A percentile compares a stretch with the other conserved stretches of the same genome.
Conservation (phyloP, 2,797 vertebrate genomes). For the Tauraco hartlaubi region DNA sequence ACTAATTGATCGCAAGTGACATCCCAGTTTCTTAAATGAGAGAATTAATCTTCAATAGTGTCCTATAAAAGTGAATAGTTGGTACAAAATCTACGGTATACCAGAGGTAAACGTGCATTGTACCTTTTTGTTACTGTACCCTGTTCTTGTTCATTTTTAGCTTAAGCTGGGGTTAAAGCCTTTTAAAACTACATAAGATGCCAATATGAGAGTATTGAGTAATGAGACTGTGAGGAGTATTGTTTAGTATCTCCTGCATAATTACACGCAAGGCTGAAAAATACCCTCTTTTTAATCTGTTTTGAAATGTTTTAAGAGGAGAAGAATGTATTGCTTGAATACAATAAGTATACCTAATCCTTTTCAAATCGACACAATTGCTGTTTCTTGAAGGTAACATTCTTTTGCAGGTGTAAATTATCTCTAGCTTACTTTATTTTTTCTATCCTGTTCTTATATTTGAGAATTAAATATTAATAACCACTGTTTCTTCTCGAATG, state of each 20-base stretch:
- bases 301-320: not conserved
- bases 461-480: constrained; percentile 24
- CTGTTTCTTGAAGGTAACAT: not conserved
- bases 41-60: constrained; percentile 40
- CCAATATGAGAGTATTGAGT: not conserved
- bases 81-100: not conserved
- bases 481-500: not conserved
- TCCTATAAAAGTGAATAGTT: not conserved
- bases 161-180: not conserved
- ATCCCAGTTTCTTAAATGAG: constrained; percentile 53
- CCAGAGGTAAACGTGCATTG: not conserved
- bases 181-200: not conserved
- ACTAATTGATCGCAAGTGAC: constrained; percentile 60
- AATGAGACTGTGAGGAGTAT: not conserved
- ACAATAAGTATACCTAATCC: not conserved
- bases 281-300: not conserved
- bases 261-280: not conserved
- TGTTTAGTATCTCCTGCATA: not conserved
- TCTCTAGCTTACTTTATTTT: constrained; percentile 10
- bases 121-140: not conserved
- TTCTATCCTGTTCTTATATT: not conserved
- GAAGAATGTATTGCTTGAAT: not conserved
- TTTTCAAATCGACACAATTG: constrained; percentile 6
- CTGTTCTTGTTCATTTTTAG: not conserved
- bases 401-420: not conserved